Percentiles rank a stretch among this genome's conserved stretches.
phyloP scores from a whole-genome alignment of 1,140 invertebrate species.

The Plodia interpunctella region DNA sequence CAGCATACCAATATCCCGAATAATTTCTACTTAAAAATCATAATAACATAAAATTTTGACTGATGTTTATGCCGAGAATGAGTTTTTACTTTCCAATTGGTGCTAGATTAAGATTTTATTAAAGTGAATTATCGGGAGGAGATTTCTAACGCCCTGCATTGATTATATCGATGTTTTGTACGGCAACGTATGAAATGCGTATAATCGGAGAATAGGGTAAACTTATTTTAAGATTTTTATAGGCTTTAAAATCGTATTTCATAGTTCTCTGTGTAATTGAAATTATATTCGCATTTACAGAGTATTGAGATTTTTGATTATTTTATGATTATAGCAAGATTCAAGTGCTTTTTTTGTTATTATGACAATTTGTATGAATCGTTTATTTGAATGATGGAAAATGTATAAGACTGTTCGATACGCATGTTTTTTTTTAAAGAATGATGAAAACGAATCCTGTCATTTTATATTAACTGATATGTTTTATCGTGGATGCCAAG shows the following conservation, averaged over 20 bases:
- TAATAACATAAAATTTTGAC: neutral
- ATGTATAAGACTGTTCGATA: slow-evolving; percentile 62
- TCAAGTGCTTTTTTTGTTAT: slow-evolving; percentile 27
- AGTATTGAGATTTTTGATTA: slow-evolving; percentile 31
- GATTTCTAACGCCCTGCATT: slow-evolving; percentile 44
- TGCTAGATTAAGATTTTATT: slow-evolving; percentile 30
- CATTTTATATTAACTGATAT: slow-evolving; percentile 10
- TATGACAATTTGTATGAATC: slow-evolving; percentile 26
- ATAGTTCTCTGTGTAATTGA: slow-evolving; percentile 36
- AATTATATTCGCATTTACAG: slow-evolving; percentile 52
- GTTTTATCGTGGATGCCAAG: slow-evolving; percentile 12
- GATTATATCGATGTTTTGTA: slow-evolving; percentile 58
- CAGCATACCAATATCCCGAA: slow-evolving; percentile 15
- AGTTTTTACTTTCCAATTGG: slow-evolving; percentile 29
- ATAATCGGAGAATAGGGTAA: slow-evolving; percentile 70
- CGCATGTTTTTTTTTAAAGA: slow-evolving; percentile 47
- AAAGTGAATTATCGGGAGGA: slow-evolving; percentile 11
- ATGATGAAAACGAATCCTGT: slow-evolving; percentile 1
- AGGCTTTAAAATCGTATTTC: slow-evolving; percentile 63
- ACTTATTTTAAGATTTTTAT: slow-evolving; percentile 52
- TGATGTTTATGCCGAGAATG: neutral
- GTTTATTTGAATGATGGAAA: slow-evolving; percentile 45
- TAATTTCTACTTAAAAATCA: neutral
- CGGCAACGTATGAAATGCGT: slow-evolving; percentile 55
- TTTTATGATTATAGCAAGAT: slow-evolving; percentile 16